phyloP scores from a whole-genome alignment of 2,113 vertebrate genomes.

The Heliornis fulica region DNA sequence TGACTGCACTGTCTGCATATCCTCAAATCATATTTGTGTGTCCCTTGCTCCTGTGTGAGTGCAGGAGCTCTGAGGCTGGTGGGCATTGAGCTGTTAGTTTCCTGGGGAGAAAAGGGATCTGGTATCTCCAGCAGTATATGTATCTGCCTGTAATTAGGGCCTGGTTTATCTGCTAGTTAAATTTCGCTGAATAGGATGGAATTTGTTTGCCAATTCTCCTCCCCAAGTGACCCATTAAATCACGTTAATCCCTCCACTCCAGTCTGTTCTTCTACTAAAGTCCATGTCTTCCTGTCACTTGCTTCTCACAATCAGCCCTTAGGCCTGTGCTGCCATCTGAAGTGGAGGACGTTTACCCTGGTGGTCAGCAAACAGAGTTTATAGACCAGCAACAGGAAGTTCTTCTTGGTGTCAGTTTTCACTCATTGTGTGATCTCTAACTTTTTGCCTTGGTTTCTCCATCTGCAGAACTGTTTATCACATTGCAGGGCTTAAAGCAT shows the following conservation, averaged over 20 bases:
- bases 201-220: conserved; percentile 8
- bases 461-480: background rate
- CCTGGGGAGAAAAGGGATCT: background rate
- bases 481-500: background rate
- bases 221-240: conserved; percentile 23
- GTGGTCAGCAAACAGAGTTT: background rate
- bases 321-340: background rate
- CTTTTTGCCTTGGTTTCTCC: background rate
- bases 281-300: background rate
- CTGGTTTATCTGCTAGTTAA: background rate
- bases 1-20: background rate
- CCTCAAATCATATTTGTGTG: background rate
- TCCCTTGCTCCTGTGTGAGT: background rate
- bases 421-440: accelerated
- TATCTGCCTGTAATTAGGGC: background rate
- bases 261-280: background rate
- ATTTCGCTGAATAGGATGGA: background rate
- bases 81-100: background rate
- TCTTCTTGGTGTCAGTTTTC: background rate
- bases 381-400: background rate
- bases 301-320: background rate
- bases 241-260: background rate
- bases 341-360: background rate
- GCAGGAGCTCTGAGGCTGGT: background rate
- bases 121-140: background rate